Conservation (phyloP, 2,888 invertebrate species). For the Carabus problematicus region DNA sequence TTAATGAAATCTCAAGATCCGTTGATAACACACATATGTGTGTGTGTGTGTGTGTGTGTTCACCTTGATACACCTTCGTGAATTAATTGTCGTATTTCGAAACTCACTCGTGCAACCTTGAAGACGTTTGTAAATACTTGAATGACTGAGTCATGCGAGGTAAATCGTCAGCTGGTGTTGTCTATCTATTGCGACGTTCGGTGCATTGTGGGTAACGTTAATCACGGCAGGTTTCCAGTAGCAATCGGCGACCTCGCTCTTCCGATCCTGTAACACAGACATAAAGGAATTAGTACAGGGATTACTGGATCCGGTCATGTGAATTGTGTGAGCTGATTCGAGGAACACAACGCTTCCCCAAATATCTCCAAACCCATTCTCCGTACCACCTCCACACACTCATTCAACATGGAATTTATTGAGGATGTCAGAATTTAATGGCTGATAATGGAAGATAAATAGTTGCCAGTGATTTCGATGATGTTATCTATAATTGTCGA, state of each 20-base stretch:
- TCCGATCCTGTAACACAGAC: constrained; percentile 25
- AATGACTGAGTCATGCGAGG: constrained; percentile 13
- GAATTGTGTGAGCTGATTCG: no score
- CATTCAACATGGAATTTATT: no score
- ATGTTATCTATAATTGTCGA: no score
- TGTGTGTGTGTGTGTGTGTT: no score
- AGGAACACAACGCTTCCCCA: no score
- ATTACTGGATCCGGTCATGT: not conserved
- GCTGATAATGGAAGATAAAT: no score
- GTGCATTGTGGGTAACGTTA: constrained; percentile 4
- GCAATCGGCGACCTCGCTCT: constrained; percentile 11
- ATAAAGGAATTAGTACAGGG: not conserved
- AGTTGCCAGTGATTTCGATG: no score
- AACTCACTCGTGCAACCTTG: constrained; percentile 4
- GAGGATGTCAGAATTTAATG: no score
- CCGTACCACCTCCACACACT: no score
- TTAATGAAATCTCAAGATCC: no score
- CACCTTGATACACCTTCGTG: constrained; percentile 24
- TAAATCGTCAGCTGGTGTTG: not conserved
- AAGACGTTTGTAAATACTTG: constrained; percentile 20
- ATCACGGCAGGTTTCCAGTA: not conserved
- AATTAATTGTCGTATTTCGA: constrained; percentile 22
- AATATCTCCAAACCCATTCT: no score
- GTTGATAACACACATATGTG: no score
- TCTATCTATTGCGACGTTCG: not conserved